Base-by-base conservation (phyloP, 2,888 invertebrate species). In the Fragum whitleyi region DNA sequence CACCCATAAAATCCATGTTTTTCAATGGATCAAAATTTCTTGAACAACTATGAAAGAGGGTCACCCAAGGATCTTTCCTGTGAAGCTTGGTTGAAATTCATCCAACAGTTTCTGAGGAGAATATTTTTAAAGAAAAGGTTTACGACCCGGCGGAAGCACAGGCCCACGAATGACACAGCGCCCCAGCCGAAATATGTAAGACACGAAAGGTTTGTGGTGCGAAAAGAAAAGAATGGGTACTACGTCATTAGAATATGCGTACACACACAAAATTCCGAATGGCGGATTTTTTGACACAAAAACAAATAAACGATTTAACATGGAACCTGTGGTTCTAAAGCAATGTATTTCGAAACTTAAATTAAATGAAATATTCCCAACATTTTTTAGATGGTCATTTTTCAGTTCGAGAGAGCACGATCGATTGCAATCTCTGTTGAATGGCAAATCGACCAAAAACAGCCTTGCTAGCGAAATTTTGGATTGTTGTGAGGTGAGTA, bases 171-270 rank as follows among this genome's bases (percentile, higher is more conserved):
- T n/a, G n/a, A n/a, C n/a, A n/a, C n/a, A n/a, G n/a, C n/a, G n/a
- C n/a, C n/a, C n/a, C n/a, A n/a, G n/a, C n/a, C n/a, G n/a, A n/a
- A n/a, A n/a, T n/a, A n/a, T n/a, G n/a, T n/a, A n/a, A n/a, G n/a
- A n/a, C n/a, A n/a, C n/a, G n/a, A n/a, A n/a, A n/a, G n/a, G n/a
- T n/a, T n/a, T n/a, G n/a, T n/a, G n/a, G n/a, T n/a, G n/a, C n/a
- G n/a, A n/a, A n/a, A n/a, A n/a, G n/a, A n/a, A n/a, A n/a, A n/a
- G n/a, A 36, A 3, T 36, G 3, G 32, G 32, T 36, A 57, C 57
- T 69, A 77, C 77, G 81, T 81, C 74, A 78, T 72, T 61, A 42
- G 42, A 42, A 75, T 71, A 6, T 77, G 81, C 32, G 81, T 79
- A 79, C 75, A 79, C 72, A 79, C 79, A 79, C 75, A 75, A n/a